Evolutionary conservation across 2,888 invertebrate species (phyloP).

Genomic region (Hedya salicella): DNA sequence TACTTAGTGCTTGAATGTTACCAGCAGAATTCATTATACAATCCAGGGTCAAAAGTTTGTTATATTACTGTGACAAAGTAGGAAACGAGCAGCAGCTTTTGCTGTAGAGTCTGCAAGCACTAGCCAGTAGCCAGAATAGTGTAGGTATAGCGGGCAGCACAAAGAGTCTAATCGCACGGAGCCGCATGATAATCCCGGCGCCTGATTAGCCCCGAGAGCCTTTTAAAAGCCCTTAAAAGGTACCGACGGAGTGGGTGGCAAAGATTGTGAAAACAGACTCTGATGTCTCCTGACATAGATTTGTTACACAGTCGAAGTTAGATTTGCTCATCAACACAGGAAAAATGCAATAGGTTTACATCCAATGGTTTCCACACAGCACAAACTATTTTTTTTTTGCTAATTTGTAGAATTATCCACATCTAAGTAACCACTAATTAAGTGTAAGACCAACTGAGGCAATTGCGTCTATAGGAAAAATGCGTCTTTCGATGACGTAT

Average conservation of each 20-base stretch:
- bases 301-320: background rate
- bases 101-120: background rate
- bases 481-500: no score
- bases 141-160: conserved; percentile 4
- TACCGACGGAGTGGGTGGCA: conserved; percentile 43
- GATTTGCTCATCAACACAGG: background rate
- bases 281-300: background rate
- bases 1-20: no score
- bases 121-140: background rate
- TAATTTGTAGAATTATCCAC: no score
- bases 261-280: conserved; percentile 41
- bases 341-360: background rate
- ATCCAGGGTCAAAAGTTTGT: no score
- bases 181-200: conserved; percentile 58
- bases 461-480: no score
- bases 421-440: no score
- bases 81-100: no score
- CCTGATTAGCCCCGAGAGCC: conserved; percentile 70
- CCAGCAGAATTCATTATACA: no score
- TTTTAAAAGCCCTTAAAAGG: conserved; percentile 70
- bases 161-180: conserved; percentile 21
- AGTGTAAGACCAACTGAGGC: no score
- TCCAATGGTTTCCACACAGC: no score
- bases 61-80: no score
- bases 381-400: no score